Evolutionary conservation across 2,888 invertebrate genomes (phyloP), one percentile per base, ranked within the genome.

Genomic region (Chymomyza fuscimana): DNA sequence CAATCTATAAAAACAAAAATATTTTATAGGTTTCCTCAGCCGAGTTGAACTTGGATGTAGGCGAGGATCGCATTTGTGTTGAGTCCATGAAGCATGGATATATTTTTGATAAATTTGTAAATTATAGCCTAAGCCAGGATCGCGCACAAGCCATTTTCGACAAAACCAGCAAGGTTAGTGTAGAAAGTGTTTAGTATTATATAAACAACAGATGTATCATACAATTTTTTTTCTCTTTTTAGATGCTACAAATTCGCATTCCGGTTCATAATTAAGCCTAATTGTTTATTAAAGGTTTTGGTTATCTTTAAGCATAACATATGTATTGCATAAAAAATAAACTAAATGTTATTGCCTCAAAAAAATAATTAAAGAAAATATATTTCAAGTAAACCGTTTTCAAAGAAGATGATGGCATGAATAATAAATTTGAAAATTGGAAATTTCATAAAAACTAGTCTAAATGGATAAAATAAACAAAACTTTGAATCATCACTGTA

Each of bases 31-130:
- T 93, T 70, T 93, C 94, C 66, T 89, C 94, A 0, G 93, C 93
- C 79, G 95, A 96, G 88, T 87, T 96, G 52, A 93, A 92, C 59
- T 88, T 96, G 67, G 94, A 95, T 90, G 92, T 96, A 32, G 95
- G 95, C n/a, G 95, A 95, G 89, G 96, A 96, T 91, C 93, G 96
- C 70, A 93, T 96, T 69, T 92, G 96, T 12, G 89, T 96, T 54
- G 95, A 95, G 81, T 94, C 94, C 0, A 93, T 93, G 72, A 93
- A 93, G 54, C 90, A 93, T 73, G 94, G 93, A 74, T 94, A 94
- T 79, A 87, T 93, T 9, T 93, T 96, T 63, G 96, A 96, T 89
- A 93, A 95, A 86, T 96, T 94, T 87, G 89, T 96, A 29, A 95
- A 95, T 0, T 94, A 94, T 87, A 93, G 92, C 69, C 93, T 96